Conservation (phyloP, 2,797 vertebrate species). For the Sebastes wilsoni region DNA sequence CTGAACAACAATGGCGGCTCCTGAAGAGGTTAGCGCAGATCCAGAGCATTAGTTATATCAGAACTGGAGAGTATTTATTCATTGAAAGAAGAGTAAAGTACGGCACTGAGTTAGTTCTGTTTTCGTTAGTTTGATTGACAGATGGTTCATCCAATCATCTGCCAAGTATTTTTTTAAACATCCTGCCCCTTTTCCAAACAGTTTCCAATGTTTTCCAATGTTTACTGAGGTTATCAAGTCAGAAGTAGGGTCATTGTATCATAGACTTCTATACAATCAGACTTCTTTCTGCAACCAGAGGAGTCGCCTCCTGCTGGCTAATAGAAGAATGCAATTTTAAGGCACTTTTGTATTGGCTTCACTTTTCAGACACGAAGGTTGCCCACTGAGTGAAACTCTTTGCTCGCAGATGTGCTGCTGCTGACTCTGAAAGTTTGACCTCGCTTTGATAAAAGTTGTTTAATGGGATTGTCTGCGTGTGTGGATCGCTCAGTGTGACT, state of each 20-base stretch:
- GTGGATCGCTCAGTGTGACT: conserved; percentile 43
- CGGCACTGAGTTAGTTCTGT: neutral
- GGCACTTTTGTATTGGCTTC: neutral
- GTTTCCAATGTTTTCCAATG: neutral
- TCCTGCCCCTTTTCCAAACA: neutral
- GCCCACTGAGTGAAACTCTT: conserved; percentile 21
- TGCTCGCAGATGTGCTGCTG: conserved; percentile 1
- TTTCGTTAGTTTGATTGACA: neutral
- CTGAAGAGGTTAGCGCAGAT: no score
- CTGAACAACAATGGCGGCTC: neutral
- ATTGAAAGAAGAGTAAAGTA: neutral
- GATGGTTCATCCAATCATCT: neutral
- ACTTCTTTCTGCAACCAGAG: no score
- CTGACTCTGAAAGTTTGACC: conserved; percentile 43
- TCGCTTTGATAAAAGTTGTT: conserved; percentile 33
- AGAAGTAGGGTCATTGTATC: neutral
- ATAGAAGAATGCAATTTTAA: neutral
- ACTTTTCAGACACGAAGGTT: neutral
- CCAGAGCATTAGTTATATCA: neutral
- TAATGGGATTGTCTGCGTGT: conserved; percentile 40
- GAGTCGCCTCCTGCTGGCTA: neutral
- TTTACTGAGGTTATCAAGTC: neutral
- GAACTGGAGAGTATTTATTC: neutral
- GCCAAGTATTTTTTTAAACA: neutral
- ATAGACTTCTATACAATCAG: neutral